Percentiles rank a stretch among this genome's conserved stretches.
phyloP scores from a whole-genome alignment of 2,888 invertebrate genomes.

The Apamea monoglypha region DNA sequence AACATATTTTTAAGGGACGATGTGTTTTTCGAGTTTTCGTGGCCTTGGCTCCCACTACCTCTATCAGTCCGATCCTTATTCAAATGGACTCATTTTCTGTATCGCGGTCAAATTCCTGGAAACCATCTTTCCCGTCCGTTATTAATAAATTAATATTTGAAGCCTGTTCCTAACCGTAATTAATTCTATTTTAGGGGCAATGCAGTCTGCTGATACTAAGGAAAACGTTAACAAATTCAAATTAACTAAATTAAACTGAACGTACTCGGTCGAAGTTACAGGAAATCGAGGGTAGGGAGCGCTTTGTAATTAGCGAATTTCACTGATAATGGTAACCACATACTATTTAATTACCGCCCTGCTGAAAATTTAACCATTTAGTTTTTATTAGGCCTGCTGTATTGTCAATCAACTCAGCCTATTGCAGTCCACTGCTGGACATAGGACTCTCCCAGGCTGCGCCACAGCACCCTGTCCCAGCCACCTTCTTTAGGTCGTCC shows the following conservation, averaged over 20 bases:
- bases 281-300: neutral
- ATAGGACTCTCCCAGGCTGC: too few relatives aligned
- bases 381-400: too few relatives aligned
- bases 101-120: neutral
- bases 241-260: slow-evolving; percentile 19
- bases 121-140: neutral
- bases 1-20: too few relatives aligned
- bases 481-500: too few relatives aligned
- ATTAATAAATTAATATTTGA: neutral
- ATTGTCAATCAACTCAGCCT: too few relatives aligned
- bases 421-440: too few relatives aligned
- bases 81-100: neutral
- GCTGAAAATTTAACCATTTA: too few relatives aligned
- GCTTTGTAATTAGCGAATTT: neutral
- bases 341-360: neutral
- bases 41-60: too few relatives aligned
- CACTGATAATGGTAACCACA: slow-evolving; percentile 3
- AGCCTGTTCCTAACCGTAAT: neutral
- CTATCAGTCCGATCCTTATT: neutral
- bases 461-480: too few relatives aligned
- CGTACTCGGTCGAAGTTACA: neutral
- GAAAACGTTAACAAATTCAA: slow-evolving; percentile 26
- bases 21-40: too few relatives aligned
- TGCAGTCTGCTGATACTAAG: slow-evolving; percentile 9
- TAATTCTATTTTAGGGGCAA: neutral